Evolutionary conservation across 1,140 invertebrate species (phyloP), one percentile per base, ranked within the genome.

Genomic region (Drosophila neocordata): DNA sequence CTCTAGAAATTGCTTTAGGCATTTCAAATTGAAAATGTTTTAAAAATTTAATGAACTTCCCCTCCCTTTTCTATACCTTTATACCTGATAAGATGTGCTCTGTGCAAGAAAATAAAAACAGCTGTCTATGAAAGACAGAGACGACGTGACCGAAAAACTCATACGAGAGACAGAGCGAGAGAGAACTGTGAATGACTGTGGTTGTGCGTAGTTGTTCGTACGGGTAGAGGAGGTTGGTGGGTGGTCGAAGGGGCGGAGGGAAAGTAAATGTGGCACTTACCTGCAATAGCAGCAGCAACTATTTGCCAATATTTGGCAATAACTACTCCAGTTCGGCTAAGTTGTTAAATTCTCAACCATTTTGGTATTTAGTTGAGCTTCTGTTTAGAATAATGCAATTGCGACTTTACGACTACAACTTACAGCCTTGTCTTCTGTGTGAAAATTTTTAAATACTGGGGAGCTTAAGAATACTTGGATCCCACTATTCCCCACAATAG

Each of bases 11-110:
- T 7, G 7, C 13, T 44, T 44, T 44, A 15, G 41, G 41, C 13
- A 44, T 44, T 44, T 44, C 7, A 44, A 44, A 15, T 15, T 44
- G 13, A 20, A 48, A 48, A 48, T 48, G 15, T 15, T 48, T 48
- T 48, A 48, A 48, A 48, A 48, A 18, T 48, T 48, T 48, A 48
- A 48, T 48, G 41, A 48, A 48, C 41, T 15, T 20, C 41, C 41
- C 41, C 7, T 2, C 41, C 41, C 41, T 15, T 48, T 44, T 7
- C 41, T 6, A 7, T 31, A 18, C 15, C 41, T 1, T 8, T 9
- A 11, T 20, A 20, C 9, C 15, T 48, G 41, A 48, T 48, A 48
- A 48, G 41, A 20, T 48, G 41, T 48, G 41, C 41, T 48, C 41
- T 48, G 8, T 15, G 18, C 15, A 48, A 20, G 41, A 48, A 48